Percentiles rank a stretch among this genome's conserved stretches.
phyloP scores from a whole-genome alignment of 2,797 vertebrate species.

The Amblyraja radiata region DNA sequence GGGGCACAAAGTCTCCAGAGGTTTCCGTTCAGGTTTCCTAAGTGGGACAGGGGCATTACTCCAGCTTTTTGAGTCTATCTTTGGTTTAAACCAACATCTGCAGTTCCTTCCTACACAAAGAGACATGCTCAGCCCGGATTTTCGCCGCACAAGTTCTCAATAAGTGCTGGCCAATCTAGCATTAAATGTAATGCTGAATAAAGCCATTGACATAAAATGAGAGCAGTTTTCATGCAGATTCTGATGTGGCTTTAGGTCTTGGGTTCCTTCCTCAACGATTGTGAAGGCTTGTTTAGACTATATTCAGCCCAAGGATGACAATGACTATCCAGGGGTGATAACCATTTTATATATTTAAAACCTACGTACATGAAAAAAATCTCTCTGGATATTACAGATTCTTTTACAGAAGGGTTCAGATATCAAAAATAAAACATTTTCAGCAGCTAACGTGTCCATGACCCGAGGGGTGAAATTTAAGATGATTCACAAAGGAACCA shows the following conservation, averaged over 20 bases:
- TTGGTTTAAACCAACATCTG: too few relatives aligned
- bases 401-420: not conserved
- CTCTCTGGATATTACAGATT: not conserved
- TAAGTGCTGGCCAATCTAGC: not conserved
- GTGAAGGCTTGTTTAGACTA: not conserved
- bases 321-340: not conserved
- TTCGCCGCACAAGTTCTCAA: not conserved
- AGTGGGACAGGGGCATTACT: too few relatives aligned
- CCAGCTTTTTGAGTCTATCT: too few relatives aligned
- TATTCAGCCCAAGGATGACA: not conserved
- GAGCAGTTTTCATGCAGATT: not conserved
- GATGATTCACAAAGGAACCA: too few relatives aligned
- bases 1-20: too few relatives aligned
- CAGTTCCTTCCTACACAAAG: slow-evolving; percentile 34
- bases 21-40: too few relatives aligned
- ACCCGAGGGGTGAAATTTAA: too few relatives aligned
- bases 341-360: not conserved
- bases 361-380: not conserved
- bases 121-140: not conserved
- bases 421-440: too few relatives aligned
- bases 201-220: not conserved
- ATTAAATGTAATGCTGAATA: not conserved
- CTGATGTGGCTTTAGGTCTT: not conserved
- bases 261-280: not conserved
- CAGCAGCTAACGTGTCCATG: too few relatives aligned